Evolutionary conservation across 1,140 invertebrate species (phyloP), one percentile per base, ranked within the genome.

Genomic region (Nilaparvata lugens): DNA sequence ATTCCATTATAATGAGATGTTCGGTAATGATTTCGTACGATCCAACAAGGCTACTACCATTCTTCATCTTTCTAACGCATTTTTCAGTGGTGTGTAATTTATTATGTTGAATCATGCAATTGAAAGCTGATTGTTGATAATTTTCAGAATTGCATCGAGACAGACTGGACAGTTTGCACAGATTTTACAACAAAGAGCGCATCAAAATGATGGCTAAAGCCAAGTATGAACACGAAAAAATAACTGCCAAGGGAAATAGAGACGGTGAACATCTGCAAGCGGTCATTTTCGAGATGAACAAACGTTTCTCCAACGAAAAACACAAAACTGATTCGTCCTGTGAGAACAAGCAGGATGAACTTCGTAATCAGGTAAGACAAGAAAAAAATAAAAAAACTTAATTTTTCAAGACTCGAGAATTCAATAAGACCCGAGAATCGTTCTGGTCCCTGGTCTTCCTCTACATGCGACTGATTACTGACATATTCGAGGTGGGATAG

Each of bases 131-230:
- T 42, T 11, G 5, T 14, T 13, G 23, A 51, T 5, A 7, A 51
- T 21, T 51, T 51, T 9, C 45, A 21, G 45, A 21, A 9, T n/a
- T 42, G 21, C 19, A 79, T 35, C 69, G 72, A 11, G 66, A 74
- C 23, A 73, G 75, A 52, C 71, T 84, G 1, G 72, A 77, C 61
- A 77, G 79, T 56, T 71, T 85, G 3, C 75, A 79, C 56, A 61
- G 74, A 2, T 75, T 74, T 62, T 86, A 83, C 67, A 73, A 76
- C 51, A 65, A 72, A 6, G 75, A 80, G 63, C 52, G 73, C 0
- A 42, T 62, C 4, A 31, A 57, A 25, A 64, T 72, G 21, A 40
- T 67, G 61, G 52, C 11, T 2, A 54, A 58, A 1, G 70, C 72
- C 28, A 53, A 69, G 2, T n/a, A 64, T 1, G 66, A 74, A 57